Evolutionary conservation across 2,113 vertebrate genomes (phyloP), one percentile per base, ranked within the genome.

Genomic region (Mystacornis crossleyi): DNA sequence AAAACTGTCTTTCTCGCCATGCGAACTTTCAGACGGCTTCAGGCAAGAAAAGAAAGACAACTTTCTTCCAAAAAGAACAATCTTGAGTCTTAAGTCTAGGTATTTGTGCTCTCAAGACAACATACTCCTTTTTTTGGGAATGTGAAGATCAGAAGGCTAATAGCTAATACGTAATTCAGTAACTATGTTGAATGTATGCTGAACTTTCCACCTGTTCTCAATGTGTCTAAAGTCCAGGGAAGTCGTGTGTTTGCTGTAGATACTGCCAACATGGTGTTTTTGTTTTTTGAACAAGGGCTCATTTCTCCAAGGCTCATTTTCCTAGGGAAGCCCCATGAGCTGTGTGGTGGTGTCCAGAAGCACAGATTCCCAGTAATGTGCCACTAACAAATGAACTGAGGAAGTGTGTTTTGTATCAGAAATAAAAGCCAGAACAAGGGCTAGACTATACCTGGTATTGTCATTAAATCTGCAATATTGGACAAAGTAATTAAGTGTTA

Each of bases 161-260:
- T 33, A 60, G 33, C 1, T n/a, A n/a, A n/a, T n/a, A 0, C 0
- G 0, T 85, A 42, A 58, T 85, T 60, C 64, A 53, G 31, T 83
- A 67, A 53, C 17, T 73, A 4, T 3, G 3, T 28, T 74, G 55
- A 77, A 69, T 9, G 2, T 64, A 16, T 70, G 20, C 40, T 25
- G n/a, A 81, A 40, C 60, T 86, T 89, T 71, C 53, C 40, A 86
- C 25, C 36, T 86, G 18, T 55, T 81, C 34, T 86, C 21, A 86
- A 28, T 3, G 0, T 64, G 50, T 40, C 43, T 77, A 2, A 70
- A 80, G n/a, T n/a, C 40, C 25, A 34, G 19, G 21, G 23, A 66
- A 77, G 21, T 50, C 3, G 6, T 6, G 9, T 38, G 36, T 70
- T 77, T 83, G 51, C 75, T 88, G 31, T 23, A 55, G 31, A 26